Percentiles rank a stretch among this genome's conserved stretches.
These are phyloP conservation scores for Drosophila bunnanda DNA, from an alignment of 2,888 invertebrate species.

Conservation along the genomic window DNA sequence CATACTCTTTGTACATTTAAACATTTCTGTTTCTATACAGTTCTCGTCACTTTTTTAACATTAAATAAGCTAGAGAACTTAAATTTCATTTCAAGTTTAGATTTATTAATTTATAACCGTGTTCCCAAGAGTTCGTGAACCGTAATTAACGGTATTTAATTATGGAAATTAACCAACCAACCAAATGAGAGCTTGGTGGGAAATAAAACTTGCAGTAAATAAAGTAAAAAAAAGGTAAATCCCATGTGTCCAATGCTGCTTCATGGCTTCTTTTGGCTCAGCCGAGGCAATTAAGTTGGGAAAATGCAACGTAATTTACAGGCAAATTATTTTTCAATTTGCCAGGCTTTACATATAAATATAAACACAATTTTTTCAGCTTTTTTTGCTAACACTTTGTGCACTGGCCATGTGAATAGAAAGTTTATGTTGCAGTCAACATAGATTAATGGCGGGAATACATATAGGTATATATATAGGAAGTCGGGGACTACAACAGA, in stretches of 20 bases:
- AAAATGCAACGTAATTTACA: slow-evolving; percentile 77
- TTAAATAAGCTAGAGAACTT: no score
- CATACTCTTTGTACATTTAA: no score
- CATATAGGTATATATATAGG: slow-evolving; percentile 23
- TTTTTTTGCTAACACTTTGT: slow-evolving; percentile 48
- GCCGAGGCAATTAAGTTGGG: slow-evolving; percentile 68
- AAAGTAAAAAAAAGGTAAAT: slow-evolving; percentile 10
- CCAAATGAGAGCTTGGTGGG: slow-evolving; percentile 57
- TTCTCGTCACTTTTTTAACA: no score
- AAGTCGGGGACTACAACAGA: slow-evolving; percentile 55
- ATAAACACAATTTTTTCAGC: background rate
- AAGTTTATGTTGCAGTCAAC: slow-evolving; percentile 55
- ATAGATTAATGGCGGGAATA: slow-evolving; percentile 30
- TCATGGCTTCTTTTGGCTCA: slow-evolving; percentile 43
- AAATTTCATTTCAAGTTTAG: no score
- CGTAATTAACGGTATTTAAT: slow-evolving; percentile 76
- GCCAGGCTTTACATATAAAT: slow-evolving; percentile 46
- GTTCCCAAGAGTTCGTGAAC: slow-evolving; percentile 33
- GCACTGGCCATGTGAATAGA: slow-evolving; percentile 67
- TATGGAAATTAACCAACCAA: slow-evolving; percentile 74
- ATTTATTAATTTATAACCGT: background rate
- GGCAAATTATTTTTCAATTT: slow-evolving; percentile 77
- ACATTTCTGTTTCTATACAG: no score
- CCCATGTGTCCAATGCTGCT: slow-evolving; percentile 25
- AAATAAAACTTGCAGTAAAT: slow-evolving; percentile 40